phyloP scores from a whole-genome alignment of 2,113 vertebrate species.

The Thunnus thynnus region DNA sequence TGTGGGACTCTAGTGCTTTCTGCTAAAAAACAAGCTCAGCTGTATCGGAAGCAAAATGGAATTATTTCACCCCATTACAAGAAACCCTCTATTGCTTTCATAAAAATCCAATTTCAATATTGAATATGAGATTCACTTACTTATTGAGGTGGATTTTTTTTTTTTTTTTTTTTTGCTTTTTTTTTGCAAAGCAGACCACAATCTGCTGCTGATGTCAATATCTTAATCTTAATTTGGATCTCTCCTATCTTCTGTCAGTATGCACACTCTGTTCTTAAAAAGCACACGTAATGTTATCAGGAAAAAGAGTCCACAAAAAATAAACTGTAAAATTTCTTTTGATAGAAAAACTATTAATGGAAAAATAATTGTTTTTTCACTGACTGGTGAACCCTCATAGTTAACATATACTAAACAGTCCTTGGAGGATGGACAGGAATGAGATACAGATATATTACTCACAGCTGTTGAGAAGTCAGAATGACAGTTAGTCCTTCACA shows the following conservation, averaged over 20 bases:
- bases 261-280: neutral
- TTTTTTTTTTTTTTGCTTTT: neutral
- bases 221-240: neutral
- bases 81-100: constrained; percentile 1
- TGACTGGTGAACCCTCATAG: neutral
- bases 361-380: too few species aligned
- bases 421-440: neutral
- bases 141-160: neutral
- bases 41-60: constrained; percentile 7
- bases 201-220: neutral
- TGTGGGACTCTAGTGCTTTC: neutral
- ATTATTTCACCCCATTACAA: neutral
- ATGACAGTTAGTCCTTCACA: constrained; percentile 13
- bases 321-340: too few species aligned
- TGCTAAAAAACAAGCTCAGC: constrained; percentile 17
- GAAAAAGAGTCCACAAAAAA: too few species aligned
- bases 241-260: neutral
- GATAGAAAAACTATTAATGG: neutral
- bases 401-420: neutral
- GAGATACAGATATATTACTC: neutral
- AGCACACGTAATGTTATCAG: neutral
- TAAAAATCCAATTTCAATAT: neutral
- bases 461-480: neutral
- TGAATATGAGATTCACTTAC: neutral
- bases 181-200: neutral